Conservation (phyloP, 2,888 invertebrate genomes). For the Synanthedon andrenaeformis region DNA sequence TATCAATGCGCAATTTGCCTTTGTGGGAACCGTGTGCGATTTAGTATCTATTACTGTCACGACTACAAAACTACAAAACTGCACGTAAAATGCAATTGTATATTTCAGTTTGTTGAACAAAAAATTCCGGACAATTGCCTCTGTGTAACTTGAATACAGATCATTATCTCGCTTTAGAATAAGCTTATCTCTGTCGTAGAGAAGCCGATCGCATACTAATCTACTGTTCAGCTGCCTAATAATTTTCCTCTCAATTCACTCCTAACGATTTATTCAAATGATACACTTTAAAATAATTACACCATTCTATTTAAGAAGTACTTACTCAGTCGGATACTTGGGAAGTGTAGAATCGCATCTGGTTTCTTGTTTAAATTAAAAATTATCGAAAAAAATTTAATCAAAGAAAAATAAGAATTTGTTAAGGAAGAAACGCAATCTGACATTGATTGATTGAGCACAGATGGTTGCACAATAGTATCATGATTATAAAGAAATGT, state of each 20-base stretch:
- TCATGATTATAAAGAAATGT: constrained; percentile 27
- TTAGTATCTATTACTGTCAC: constrained; percentile 49
- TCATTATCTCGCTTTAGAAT: constrained; percentile 54
- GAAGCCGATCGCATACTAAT: constrained; percentile 50
- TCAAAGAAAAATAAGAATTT: not conserved
- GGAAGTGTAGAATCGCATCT: constrained; percentile 4
- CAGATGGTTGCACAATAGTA: constrained; percentile 53
- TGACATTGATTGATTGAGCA: constrained; percentile 45
- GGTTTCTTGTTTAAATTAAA: not conserved
- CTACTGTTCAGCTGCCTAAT: constrained; percentile 42
- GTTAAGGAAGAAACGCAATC: not conserved
- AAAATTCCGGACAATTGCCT: constrained; percentile 54
- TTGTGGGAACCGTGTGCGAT: constrained; percentile 44
- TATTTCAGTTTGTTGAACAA: constrained; percentile 36
- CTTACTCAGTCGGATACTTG: constrained; percentile 5
- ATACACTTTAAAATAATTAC: constrained; percentile 5
- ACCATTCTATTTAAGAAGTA: constrained; percentile 5
- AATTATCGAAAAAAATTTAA: not conserved
- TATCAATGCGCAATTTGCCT: constrained; percentile 62
- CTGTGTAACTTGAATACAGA: constrained; percentile 61
- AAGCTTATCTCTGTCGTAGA: constrained; percentile 54
- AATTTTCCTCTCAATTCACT: constrained; percentile 51
- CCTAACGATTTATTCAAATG: constrained; percentile 10
- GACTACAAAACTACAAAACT: constrained; percentile 42
- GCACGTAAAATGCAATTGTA: constrained; percentile 61